A percentile compares a stretch with the other conserved stretches of the same genome.
Evolutionary conservation across 2,888 invertebrate species (phyloP).

Genomic region (Trisateles emortualis): DNA sequence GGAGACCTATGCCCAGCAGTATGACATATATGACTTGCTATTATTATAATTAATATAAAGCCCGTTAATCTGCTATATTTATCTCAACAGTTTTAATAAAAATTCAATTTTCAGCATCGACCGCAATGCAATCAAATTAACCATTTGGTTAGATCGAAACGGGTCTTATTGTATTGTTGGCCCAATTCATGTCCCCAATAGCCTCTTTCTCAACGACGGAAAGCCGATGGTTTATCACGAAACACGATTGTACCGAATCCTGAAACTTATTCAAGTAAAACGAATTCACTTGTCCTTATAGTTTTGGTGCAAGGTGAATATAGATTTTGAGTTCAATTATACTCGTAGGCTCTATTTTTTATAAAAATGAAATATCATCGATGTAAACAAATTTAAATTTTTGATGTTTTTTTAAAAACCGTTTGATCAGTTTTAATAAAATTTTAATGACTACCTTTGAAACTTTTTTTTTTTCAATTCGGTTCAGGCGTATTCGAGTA

Average conservation of each 20-base stretch:
- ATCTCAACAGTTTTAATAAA: constrained; percentile 39
- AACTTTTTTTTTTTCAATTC: no score
- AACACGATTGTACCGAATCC: constrained; percentile 32
- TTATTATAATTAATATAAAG: not conserved
- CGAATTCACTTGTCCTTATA: constrained; percentile 30
- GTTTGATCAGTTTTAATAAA: no score
- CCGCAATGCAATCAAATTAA: constrained; percentile 48
- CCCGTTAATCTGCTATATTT: constrained; percentile 17
- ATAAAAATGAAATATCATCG: not conserved
- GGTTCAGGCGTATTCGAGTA: no score
- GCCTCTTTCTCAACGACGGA: constrained; percentile 26
- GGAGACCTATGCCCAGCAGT: no score
- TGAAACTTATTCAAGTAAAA: constrained; percentile 35
- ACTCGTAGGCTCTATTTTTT: no score
- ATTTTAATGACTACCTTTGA: no score
- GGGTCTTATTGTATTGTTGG: constrained; percentile 29
- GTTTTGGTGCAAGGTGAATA: constrained; percentile 22
- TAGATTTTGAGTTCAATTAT: no score
- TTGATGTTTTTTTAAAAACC: no score
- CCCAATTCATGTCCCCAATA: constrained; percentile 31
- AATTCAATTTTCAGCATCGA: constrained; percentile 26
- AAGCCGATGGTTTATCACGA: constrained; percentile 40
- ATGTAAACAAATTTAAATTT: no score
- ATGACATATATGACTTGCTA: no score
- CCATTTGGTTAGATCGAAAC: constrained; percentile 23